Conservation (phyloP, 37 sponge, comb jelly and placozoan species). For the Beroe forskalii region DNA sequence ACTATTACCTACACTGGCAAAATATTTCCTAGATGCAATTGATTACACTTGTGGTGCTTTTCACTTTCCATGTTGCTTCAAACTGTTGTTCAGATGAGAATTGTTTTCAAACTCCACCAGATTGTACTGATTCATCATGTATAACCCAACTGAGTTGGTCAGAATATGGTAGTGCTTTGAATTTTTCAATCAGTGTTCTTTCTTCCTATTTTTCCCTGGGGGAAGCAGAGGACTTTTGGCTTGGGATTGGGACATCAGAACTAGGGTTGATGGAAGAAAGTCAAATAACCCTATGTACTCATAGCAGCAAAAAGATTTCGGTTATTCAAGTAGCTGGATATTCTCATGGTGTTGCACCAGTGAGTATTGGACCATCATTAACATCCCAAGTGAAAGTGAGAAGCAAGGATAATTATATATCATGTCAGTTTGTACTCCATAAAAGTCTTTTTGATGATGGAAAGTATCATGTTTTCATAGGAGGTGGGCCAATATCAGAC, state of each 20-base stretch:
- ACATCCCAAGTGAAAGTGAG: neutral
- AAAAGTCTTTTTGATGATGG: slow-evolving; percentile 43
- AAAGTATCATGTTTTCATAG: slow-evolving; percentile 2
- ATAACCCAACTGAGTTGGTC: neutral
- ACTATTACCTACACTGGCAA: too few relatives aligned
- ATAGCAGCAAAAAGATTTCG: neutral
- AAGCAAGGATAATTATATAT: neutral
- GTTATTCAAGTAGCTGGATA: slow-evolving; percentile 46
- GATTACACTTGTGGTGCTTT: too few relatives aligned
- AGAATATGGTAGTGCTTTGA: slow-evolving; percentile 59
- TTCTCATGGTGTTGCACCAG: slow-evolving; percentile 37
- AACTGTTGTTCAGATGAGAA: neutral
- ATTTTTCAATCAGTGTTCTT: slow-evolving; percentile 7
- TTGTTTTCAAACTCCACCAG: slow-evolving; percentile 31
- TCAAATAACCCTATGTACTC: slow-evolving; percentile 40
- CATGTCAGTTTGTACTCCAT: slow-evolving; percentile 14
- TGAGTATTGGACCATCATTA: slow-evolving; percentile 35
- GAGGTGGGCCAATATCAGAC: slow-evolving; percentile 25
- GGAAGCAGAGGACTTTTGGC: slow-evolving; percentile 18
- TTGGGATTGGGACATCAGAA: slow-evolving; percentile 19
- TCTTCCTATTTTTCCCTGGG: slow-evolving; percentile 22
- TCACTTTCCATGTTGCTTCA: too few relatives aligned
- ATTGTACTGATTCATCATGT: slow-evolving; percentile 21
- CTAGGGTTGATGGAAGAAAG: slow-evolving; percentile 6
- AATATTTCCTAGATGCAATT: too few relatives aligned